Evolutionary conservation across 2,113 vertebrate species (phyloP).

Genomic region (Rhabdomys dilectus): DNA sequence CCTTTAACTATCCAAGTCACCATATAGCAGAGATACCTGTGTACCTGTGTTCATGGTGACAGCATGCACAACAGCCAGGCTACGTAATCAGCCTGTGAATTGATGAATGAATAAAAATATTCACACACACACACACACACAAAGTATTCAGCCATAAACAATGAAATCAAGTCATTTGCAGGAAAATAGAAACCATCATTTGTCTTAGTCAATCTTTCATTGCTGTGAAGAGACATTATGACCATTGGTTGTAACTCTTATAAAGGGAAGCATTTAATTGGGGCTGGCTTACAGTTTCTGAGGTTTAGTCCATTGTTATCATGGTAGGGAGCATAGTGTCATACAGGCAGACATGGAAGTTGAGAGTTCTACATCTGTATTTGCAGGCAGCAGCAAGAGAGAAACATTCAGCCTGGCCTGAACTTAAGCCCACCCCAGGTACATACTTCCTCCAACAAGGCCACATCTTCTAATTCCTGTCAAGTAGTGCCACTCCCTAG

Average conservation of each 20-base stretch:
- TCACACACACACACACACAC: neutral
- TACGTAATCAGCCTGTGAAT: neutral
- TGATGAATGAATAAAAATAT: neutral
- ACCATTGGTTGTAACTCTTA: neutral
- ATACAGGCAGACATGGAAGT: neutral
- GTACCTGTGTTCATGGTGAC: neutral
- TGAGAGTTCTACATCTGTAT: neutral
- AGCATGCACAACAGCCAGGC: neutral
- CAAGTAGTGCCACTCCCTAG: neutral
- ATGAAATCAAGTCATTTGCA: neutral
- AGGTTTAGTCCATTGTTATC: neutral
- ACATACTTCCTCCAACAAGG: neutral
- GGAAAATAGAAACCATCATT: neutral
- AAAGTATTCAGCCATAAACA: neutral
- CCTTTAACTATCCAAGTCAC: neutral
- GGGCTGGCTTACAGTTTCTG: neutral
- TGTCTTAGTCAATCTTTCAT: neutral
- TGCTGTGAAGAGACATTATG: neutral
- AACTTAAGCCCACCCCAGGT: neutral
- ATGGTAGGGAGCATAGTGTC: neutral
- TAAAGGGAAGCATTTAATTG: neutral
- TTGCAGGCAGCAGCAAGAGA: neutral
- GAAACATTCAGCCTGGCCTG: neutral
- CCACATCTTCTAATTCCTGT: neutral
- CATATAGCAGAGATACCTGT: neutral